These are phyloP conservation scores for Crenuchus spilurus DNA, from an alignment of 2,797 vertebrate species.

Conservation along the genomic window DNA sequence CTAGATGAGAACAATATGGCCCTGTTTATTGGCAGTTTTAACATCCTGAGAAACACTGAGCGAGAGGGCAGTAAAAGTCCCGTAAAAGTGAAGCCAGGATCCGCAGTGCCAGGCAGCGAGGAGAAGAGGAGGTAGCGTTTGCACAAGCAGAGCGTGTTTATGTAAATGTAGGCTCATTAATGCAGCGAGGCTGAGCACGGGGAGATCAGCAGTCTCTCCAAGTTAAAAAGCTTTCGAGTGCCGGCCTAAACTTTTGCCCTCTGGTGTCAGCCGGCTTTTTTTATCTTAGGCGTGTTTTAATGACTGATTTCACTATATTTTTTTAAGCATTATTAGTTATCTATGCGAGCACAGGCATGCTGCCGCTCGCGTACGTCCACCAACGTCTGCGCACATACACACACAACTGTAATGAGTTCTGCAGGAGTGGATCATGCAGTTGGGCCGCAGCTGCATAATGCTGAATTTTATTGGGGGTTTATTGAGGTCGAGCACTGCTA, in stretches of 20 bases:
- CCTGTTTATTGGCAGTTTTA: constrained; percentile 62
- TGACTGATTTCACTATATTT: constrained; percentile 47
- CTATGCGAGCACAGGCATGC: neutral
- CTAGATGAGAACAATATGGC: constrained; percentile 66
- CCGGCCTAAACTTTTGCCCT: constrained; percentile 41
- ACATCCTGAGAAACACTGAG: constrained; percentile 42
- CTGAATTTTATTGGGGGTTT: constrained; percentile 63
- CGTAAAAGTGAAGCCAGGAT: constrained; percentile 34
- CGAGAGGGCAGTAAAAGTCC: constrained; percentile 50
- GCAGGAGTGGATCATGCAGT: constrained; percentile 42
- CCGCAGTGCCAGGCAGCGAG: constrained; percentile 1
- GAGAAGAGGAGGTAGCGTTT: neutral
- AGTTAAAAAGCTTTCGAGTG: constrained; percentile 22
- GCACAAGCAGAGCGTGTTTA: constrained; percentile 6
- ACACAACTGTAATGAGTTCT: constrained; percentile 44
- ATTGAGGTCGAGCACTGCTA: constrained; percentile 58
- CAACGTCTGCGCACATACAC: constrained; percentile 35
- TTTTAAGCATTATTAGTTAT: constrained; percentile 26
- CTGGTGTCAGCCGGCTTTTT: constrained; percentile 24
- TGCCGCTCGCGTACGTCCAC: constrained; percentile 23
- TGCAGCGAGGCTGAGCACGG: constrained; percentile 31
- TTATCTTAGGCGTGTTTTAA: constrained; percentile 41
- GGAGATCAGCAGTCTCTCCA: constrained; percentile 38
- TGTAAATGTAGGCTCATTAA: constrained; percentile 44
- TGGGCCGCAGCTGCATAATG: constrained; percentile 57